phyloP scores from a whole-genome alignment of 2,797 vertebrate species.

The Galagoides demidoff region DNA sequence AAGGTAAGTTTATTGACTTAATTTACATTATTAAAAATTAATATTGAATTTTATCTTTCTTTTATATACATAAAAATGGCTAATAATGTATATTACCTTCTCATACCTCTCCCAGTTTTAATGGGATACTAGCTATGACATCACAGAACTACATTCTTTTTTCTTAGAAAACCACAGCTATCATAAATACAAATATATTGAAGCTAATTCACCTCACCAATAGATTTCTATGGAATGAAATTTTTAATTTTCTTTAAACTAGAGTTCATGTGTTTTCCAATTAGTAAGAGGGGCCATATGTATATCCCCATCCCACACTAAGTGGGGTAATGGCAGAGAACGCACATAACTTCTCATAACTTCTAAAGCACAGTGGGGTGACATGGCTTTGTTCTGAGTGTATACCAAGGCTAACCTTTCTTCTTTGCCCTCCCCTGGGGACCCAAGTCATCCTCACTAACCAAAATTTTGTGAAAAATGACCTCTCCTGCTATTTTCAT shows the following conservation, averaged over 20 bases:
- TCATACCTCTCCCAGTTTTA: conserved; percentile 62
- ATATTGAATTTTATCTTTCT: conserved; percentile 74
- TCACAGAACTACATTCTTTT: conserved; percentile 63
- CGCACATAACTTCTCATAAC: conserved; percentile 48
- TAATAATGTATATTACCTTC: conserved; percentile 79
- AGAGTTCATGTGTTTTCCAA: not conserved
- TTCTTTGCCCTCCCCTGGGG: conserved; percentile 74
- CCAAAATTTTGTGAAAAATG: conserved; percentile 85
- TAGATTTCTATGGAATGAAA: not conserved
- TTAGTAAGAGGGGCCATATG: not conserved
- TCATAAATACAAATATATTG: accelerated
- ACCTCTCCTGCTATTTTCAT: conserved; percentile 85
- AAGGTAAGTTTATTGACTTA: not conserved
- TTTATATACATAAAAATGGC: conserved; percentile 79
- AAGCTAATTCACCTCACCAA: not conserved
- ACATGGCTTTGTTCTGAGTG: conserved; percentile 67
- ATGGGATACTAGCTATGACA: conserved; percentile 73
- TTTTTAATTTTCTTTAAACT: not conserved
- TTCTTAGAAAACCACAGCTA: conserved; percentile 41
- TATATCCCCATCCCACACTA: no score
- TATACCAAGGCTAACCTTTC: conserved; percentile 80
- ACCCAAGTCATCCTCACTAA: conserved; percentile 83
- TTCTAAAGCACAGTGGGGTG: conserved; percentile 44
- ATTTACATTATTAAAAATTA: conserved; percentile 80
- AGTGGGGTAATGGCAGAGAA: conserved; percentile 69